Base-by-base conservation (phyloP, 2,113 vertebrate genomes). In the Arizona elegans region DNA sequence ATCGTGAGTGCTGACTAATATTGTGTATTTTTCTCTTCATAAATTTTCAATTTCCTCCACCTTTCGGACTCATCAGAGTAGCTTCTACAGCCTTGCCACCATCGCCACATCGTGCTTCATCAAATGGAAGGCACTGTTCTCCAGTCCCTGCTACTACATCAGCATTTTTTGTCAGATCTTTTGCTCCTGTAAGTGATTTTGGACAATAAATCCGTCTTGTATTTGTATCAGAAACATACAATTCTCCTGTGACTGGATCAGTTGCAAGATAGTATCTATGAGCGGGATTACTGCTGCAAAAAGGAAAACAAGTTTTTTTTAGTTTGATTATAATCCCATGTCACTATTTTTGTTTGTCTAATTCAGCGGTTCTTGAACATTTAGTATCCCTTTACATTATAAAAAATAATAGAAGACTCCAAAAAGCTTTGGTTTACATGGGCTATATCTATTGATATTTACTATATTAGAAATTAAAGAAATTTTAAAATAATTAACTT, bases 141-240 rank as follows among this genome's bases (percentile, higher is more conserved):
- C 99, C 99, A 0, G 99, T 99, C 17, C 99, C 99, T 2, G 98
- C 99, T 1, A 99, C 97, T 29, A 99, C 98, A 94, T 99, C 99
- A 0, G 98, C 97, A 2, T 99, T 99, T 90, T 98, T 98, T 62
- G 98, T 99, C 94, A 99, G 97, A 70, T 99, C 99, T 94, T 99
- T 98, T 0, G 97, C 97, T 12, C 99, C 98, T 0, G 96, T 98
- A 26, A 99, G 97, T 0, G 96, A 98, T 94, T 98, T 99, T 0
- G 99, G 99, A 5, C 98, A 97, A 95, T 99, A 99, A 95, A 99
- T 99, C 96, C 98, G 97, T 92, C 99, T 98, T 0, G 99, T 99
- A 97, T 99, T 99, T 2, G 99, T 99, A 98, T 99, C 99, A 0
- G 99, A 99, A 93, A 99, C 98, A 0, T 99, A 99, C 94, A 99